phyloP scores from a whole-genome alignment of 1,140 invertebrate genomes.

The Drepana arcuata region DNA sequence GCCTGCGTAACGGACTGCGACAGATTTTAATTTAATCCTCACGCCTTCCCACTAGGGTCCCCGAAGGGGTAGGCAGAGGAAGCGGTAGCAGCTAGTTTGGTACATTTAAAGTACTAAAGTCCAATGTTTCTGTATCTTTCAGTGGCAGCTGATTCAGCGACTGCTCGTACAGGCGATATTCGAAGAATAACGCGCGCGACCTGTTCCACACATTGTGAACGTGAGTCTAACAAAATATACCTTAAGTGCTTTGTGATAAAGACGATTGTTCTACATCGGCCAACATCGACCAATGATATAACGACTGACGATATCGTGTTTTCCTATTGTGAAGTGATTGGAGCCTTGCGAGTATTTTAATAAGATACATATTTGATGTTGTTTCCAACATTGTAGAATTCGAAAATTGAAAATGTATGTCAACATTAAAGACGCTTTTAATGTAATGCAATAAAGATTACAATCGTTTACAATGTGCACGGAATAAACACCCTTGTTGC shows the following conservation, averaged over 20 bases:
- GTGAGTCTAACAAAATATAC: slow-evolving; percentile 12
- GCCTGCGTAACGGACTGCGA: too few relatives aligned
- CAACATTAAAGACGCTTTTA: neutral
- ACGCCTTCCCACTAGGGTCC: too few relatives aligned
- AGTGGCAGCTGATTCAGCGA: slow-evolving; percentile 70
- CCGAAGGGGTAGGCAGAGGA: too few relatives aligned
- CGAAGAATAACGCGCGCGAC: slow-evolving; percentile 63
- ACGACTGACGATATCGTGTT: neutral
- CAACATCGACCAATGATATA: slow-evolving; percentile 4
- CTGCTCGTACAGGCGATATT: slow-evolving; percentile 64
- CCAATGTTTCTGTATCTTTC: slow-evolving; percentile 16
- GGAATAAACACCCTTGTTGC: too few relatives aligned
- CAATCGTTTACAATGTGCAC: too few relatives aligned
- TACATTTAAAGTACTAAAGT: neutral
- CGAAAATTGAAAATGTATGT: neutral
- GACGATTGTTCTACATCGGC: slow-evolving; percentile 11
- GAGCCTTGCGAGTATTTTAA: neutral
- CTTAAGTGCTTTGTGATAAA: slow-evolving; percentile 20
- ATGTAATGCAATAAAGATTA: neutral
- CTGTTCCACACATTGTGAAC: slow-evolving; percentile 60
- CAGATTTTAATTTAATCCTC: neutral
- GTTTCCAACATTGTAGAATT: neutral
- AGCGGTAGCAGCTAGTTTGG: too few relatives aligned
- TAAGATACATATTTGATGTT: neutral
- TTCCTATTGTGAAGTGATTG: neutral